Percentiles rank a stretch among this genome's conserved stretches.
phyloP scores from a whole-genome alignment of 2,888 invertebrate species.

The Oligia strigilis region DNA sequence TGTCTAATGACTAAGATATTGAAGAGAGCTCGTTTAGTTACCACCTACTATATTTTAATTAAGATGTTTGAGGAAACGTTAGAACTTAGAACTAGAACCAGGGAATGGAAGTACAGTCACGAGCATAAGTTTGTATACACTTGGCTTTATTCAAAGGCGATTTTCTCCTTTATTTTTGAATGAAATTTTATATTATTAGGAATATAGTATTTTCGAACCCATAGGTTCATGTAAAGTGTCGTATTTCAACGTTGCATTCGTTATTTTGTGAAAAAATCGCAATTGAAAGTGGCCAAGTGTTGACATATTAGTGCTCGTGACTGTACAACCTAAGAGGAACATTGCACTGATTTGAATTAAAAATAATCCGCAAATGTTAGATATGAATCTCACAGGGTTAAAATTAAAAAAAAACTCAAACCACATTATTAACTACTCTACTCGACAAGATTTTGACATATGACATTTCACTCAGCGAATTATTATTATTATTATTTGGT shows the following conservation, averaged over 20 bases:
- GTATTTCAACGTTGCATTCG: too few species aligned
- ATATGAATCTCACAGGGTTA: neutral
- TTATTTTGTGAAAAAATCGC: too few species aligned
- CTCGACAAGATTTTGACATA: neutral
- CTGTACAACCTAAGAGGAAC: too few species aligned
- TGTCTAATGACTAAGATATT: slow-evolving; percentile 52
- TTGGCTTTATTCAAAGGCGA: too few species aligned
- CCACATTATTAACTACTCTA: neutral
- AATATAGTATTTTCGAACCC: too few species aligned
- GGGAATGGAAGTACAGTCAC: neutral
- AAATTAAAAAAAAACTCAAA: neutral
- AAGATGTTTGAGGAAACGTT: slow-evolving; percentile 16
- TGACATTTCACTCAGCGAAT: neutral
- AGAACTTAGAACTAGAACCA: neutral
- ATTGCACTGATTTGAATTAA: neutral
- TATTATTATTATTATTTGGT: too few species aligned
- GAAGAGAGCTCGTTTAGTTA: slow-evolving; percentile 39
- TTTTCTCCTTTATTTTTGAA: too few species aligned
- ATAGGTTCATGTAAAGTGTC: too few species aligned
- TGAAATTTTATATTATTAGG: too few species aligned
- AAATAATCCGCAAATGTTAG: neutral
- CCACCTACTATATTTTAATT: slow-evolving; percentile 20
- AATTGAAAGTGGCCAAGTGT: too few species aligned
- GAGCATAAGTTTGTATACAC: too few species aligned
- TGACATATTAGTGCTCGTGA: too few species aligned